These are phyloP conservation scores for Trichechus manatus DNA, from an alignment of 2,113 vertebrate genomes.

Conservation along the genomic window DNA sequence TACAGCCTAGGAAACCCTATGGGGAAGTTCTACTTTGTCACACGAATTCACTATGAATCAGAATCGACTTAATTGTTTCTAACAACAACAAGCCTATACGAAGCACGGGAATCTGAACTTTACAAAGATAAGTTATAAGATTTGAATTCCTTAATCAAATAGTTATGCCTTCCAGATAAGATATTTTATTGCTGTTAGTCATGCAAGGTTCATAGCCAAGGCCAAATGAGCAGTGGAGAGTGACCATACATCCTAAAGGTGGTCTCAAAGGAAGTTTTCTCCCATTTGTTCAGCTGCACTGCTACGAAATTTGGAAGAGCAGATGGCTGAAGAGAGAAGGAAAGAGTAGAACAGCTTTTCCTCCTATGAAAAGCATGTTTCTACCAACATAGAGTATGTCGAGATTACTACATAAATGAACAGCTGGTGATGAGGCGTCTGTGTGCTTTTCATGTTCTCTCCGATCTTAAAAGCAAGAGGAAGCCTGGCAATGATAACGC, in stretches of 20 bases:
- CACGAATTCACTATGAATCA: too few species aligned
- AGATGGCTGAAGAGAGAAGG: background rate
- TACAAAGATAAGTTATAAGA: background rate
- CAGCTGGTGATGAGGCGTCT: background rate
- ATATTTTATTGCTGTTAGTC: background rate
- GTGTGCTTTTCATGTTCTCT: background rate
- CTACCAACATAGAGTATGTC: background rate
- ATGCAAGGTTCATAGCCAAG: background rate
- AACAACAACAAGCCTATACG: background rate
- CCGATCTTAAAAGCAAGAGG: background rate
- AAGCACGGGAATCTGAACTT: background rate
- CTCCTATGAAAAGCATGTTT: background rate
- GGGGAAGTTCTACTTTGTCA: too few species aligned
- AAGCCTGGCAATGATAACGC: background rate
- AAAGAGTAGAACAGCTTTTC: background rate
- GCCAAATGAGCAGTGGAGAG: background rate
- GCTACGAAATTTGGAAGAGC: background rate
- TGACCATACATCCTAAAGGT: background rate
- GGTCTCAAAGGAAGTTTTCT: background rate
- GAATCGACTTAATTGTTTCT: too few species aligned
- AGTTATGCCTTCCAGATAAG: background rate
- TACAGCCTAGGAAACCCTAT: too few species aligned
- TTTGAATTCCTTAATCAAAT: conserved; percentile 14
- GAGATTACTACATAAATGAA: background rate
- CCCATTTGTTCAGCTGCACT: background rate